Evolutionary conservation across 2,797 vertebrate species (phyloP).

Genomic region (Malurus leucopterus): DNA sequence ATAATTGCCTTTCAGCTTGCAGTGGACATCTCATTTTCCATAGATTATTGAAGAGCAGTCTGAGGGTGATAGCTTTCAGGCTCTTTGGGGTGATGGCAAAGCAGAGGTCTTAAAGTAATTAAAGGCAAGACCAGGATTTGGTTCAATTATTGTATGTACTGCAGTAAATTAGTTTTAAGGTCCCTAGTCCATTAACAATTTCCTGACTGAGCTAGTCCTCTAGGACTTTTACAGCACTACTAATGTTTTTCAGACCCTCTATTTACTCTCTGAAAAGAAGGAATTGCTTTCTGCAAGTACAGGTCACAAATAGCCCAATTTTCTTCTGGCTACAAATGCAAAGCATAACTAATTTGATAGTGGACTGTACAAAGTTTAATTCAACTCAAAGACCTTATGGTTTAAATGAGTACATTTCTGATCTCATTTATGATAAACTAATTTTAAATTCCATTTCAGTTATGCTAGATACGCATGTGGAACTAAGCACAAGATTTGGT

Average conservation of each 20-base stretch:
- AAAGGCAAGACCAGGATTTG: constrained; percentile 8
- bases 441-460: constrained; percentile 44
- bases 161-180: neutral
- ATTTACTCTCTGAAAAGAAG: neutral
- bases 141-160: neutral
- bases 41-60: neutral
- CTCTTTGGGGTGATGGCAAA: neutral
- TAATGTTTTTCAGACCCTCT: neutral
- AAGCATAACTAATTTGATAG: constrained; percentile 34
- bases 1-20: neutral
- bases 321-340: constrained; percentile 13
- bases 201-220: neutral
- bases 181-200: constrained; percentile 4
- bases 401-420: constrained; percentile 21
- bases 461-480: neutral
- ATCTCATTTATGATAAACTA: constrained; percentile 23
- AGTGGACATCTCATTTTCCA: neutral
- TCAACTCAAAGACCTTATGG: neutral
- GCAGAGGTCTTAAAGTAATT: neutral
- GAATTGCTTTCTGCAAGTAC: constrained; percentile 1
- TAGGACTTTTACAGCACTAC: neutral
- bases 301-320: neutral
- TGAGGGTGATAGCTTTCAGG: neutral
- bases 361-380: neutral
- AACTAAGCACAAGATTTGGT: neutral